Percentiles rank a stretch among this genome's conserved stretches.
phyloP scores from a whole-genome alignment of 1,140 invertebrate species.

The Lutraria rhynchaena region DNA sequence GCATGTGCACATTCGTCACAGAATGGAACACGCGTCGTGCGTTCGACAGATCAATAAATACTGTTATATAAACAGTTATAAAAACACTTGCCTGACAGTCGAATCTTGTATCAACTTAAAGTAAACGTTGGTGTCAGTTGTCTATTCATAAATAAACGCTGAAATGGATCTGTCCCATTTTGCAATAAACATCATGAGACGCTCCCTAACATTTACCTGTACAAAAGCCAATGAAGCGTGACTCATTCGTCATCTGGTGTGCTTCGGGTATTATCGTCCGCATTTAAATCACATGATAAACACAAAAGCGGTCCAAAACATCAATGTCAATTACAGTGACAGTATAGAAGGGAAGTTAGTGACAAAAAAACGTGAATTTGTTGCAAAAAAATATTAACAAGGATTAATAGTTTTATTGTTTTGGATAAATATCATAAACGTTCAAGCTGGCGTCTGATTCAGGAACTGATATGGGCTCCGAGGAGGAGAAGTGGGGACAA shows the following conservation, averaged over 20 bases:
- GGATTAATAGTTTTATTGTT: neutral
- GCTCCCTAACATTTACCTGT: slow-evolving; percentile 53
- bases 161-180: too few relatives aligned
- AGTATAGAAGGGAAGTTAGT: slow-evolving; percentile 1
- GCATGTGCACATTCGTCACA: too few relatives aligned
- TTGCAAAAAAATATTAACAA: neutral
- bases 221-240: slow-evolving; percentile 47
- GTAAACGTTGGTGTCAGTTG: too few relatives aligned
- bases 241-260: slow-evolving; percentile 49
- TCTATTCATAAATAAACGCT: too few relatives aligned
- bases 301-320: slow-evolving; percentile 11
- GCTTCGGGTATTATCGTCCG: slow-evolving; percentile 28
- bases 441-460: slow-evolving; percentile 57
- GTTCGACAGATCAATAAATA: too few relatives aligned
- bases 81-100: too few relatives aligned
- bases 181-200: slow-evolving; percentile 45
- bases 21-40: too few relatives aligned
- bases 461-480: slow-evolving; percentile 56
- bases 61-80: too few relatives aligned
- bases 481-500: slow-evolving; percentile 57
- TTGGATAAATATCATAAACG: slow-evolving; percentile 20
- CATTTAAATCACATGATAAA: neutral
- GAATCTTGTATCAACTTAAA: too few relatives aligned
- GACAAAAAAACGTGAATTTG: slow-evolving; percentile 1
- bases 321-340: slow-evolving; percentile 43